A percentile compares a stretch with the other conserved stretches of the same genome.
phyloP scores from a whole-genome alignment of 2,113 vertebrate genomes.

The Corythoichthys intestinalis region DNA sequence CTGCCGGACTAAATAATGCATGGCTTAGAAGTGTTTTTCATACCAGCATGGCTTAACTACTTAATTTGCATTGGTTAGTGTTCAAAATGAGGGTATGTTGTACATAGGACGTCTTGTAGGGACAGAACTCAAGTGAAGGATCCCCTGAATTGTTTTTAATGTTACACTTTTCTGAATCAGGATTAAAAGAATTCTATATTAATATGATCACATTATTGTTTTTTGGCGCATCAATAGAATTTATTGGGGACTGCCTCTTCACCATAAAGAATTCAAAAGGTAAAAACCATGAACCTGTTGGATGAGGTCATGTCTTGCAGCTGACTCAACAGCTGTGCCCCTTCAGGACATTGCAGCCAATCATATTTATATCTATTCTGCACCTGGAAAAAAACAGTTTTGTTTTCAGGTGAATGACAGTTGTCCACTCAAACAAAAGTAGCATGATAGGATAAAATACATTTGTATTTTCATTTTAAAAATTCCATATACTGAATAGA shows the following conservation, averaged over 20 bases:
- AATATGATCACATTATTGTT: neutral
- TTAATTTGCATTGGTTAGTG: no score
- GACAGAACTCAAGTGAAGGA: neutral
- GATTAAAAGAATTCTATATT: neutral
- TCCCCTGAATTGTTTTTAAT: neutral
- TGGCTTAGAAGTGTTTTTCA: neutral
- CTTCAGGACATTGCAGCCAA: conserved; percentile 50
- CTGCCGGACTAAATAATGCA: neutral
- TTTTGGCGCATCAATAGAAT: neutral
- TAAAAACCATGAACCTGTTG: conserved; percentile 32
- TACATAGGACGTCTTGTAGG: neutral
- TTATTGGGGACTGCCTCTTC: neutral
- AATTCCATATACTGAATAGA: no score
- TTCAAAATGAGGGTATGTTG: neutral
- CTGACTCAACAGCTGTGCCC: conserved; percentile 25
- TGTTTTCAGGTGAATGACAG: neutral
- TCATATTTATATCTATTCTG: conserved; percentile 40
- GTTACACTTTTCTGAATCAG: neutral
- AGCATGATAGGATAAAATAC: no score
- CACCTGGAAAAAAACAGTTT: conserved; percentile 24
- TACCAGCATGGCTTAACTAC: no score
- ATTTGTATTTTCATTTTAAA: no score
- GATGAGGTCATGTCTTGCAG: conserved; percentile 36
- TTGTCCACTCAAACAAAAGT: no score
- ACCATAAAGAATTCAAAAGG: neutral